These are phyloP conservation scores for Agrochola circellaris DNA, from an alignment of 2,888 invertebrate species.

Conservation along the genomic window DNA sequence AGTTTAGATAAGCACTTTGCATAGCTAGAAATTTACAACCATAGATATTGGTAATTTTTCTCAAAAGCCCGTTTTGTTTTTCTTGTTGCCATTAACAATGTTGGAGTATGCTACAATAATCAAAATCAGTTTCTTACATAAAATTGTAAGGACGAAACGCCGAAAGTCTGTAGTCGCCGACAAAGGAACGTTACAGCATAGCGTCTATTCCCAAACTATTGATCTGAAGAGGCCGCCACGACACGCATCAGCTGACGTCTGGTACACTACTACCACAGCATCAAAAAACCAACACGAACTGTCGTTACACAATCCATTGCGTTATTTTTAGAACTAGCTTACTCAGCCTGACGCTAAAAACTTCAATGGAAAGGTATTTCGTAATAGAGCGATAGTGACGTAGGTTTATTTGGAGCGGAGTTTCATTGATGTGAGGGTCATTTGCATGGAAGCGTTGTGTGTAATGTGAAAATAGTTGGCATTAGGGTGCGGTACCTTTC, in stretches of 20 bases:
- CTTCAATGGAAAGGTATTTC: slow-evolving; percentile 58
- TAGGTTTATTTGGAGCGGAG: slow-evolving; percentile 53
- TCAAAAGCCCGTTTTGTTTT: background rate
- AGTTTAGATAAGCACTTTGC: background rate
- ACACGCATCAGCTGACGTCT: slow-evolving; percentile 68
- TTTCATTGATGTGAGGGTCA: slow-evolving; percentile 63
- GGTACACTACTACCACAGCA: slow-evolving; percentile 53
- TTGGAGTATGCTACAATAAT: background rate
- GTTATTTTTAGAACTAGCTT: slow-evolving; percentile 58
- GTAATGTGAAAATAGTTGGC: slow-evolving; percentile 61
- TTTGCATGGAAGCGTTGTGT: slow-evolving; percentile 64
- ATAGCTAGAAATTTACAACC: background rate
- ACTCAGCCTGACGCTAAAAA: slow-evolving; percentile 43
- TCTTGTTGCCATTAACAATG: background rate
- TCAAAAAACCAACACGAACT: slow-evolving; percentile 51
- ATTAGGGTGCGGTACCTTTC: slow-evolving; percentile 77
- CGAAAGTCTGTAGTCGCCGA: slow-evolving; percentile 22
- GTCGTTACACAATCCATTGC: slow-evolving; percentile 61
- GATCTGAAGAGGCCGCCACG: slow-evolving; percentile 63
- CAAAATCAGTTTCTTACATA: background rate
- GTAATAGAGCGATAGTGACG: slow-evolving; percentile 55
- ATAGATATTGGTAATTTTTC: background rate
- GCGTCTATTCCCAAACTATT: slow-evolving; percentile 64
- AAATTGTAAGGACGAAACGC: background rate
- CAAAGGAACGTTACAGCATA: slow-evolving; percentile 45